Evolutionary conservation across 2,113 vertebrate species (phyloP).

Genomic region (Pachypanchax playfairii): DNA sequence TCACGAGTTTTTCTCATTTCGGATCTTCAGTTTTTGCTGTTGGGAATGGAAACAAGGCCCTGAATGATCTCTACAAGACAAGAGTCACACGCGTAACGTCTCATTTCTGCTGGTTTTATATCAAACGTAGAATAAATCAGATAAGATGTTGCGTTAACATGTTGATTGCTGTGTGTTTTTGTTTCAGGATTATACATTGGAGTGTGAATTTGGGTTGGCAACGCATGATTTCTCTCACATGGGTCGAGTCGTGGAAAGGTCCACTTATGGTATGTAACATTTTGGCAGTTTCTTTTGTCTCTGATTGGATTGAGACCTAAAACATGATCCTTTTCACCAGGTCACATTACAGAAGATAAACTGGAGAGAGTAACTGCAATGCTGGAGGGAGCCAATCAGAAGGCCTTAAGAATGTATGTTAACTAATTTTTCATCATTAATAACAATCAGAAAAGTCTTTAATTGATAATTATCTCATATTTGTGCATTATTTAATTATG

Average conservation of each 20-base stretch:
- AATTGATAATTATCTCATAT: too few relatives aligned
- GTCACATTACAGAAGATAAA: conserved; percentile 89
- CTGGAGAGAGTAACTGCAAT: conserved; percentile 88
- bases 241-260: conserved; percentile 87
- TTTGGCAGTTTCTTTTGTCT: neutral
- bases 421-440: neutral
- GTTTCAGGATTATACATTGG: conserved; percentile 87
- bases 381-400: conserved; percentile 92
- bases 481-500: too few relatives aligned
- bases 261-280: conserved; percentile 85
- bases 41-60: conserved; percentile 80
- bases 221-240: conserved; percentile 87
- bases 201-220: conserved; percentile 89
- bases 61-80: conserved; percentile 80
- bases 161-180: conserved; percentile 7
- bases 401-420: conserved; percentile 87
- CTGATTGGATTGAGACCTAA: neutral
- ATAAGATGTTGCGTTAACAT: neutral
- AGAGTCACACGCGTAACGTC: conserved; percentile 86
- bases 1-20: neutral
- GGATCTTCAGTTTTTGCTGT: conserved; percentile 84
- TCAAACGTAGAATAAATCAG: neutral
- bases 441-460: too few relatives aligned
- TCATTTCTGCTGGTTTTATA: conserved; percentile 4
- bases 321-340: conserved; percentile 72